Base-by-base conservation (phyloP, 2,797 vertebrate species). In the Parauchenoglanis ngamensis region DNA sequence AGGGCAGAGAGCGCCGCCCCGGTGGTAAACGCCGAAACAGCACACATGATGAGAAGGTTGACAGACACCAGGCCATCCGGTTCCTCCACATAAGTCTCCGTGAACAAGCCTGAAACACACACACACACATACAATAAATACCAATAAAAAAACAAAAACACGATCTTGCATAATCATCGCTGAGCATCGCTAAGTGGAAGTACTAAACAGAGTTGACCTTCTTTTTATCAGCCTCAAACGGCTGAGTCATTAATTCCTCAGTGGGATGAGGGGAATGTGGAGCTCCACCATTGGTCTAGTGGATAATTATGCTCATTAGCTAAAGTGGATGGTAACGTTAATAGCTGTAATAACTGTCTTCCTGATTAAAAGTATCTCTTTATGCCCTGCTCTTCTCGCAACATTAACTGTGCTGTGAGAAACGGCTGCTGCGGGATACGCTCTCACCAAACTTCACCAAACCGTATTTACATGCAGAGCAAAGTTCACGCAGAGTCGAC, bases 11-110 rank as follows among this genome's bases (percentile, higher is more conserved):
- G 96, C 87, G 97, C 93, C 2, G 97, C 97, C 61, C 98, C 98
- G 0, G 97, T 98, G 86, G 97, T 94, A 17, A 99, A 99, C 21
- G 98, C 98, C 0, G 98, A 98, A 4, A 99, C 97, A 0, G 98
- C 98, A 46, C 97, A 98, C 54, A 97, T 96, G 85, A 99, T 97
- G 93, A 99, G 94, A 54, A 99, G 95, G 94, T 98, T 98, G 80
- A 99, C 96, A 0, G 98, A 99, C 81, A 99, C 98, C 91, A 99
- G 91, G 83, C 98, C 97, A 0, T 97, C 96, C 0, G 97, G 97
- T 88, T 98, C 97, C 2, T 99, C 97, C 0, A 97, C 95, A 78
- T 98, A 98, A 88, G 95, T 98, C 94, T 98, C 97, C 0, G 97
- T 96, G 65, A 97, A 94, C 76, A 98, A 95, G 17, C 96, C 97